Base-by-base conservation (phyloP, 2,888 invertebrate species). In the Cylindroiulus punctatus region DNA sequence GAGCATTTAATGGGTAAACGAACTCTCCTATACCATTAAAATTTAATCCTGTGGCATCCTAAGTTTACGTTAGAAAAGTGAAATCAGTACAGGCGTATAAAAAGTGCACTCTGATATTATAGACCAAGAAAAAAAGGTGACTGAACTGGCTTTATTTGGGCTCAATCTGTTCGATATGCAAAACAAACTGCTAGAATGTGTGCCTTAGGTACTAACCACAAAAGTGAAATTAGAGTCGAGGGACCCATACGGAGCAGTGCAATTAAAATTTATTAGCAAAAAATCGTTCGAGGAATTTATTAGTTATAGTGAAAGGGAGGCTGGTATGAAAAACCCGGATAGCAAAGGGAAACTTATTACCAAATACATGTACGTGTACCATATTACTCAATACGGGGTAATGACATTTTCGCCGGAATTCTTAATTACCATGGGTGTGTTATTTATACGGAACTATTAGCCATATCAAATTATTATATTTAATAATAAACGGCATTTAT, bases 201-300 rank as follows among this genome's bases (percentile, higher is more conserved):
- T 65, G 65, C 65, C 65, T 22, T 22, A 65, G 65, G 65, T 65
- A 26, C 26, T 65, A 65, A 65, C 65, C 65, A 26, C 65, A 65
- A 65, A 65, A 65, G 65, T 65, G 65, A 65, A 65, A 65, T 65
- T 65, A 65, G 65, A 26, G 65, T 65, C 65, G 65, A 65, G 65
- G 65, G 65, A 65, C 65, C n/a, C 65, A 65, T 65, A 65, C 26
- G 65, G 65, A 65, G 65, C 22, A 26, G 22, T 5, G 65, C 65
- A 65, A 65, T 65, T 65, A 65, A 65, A 65, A 65, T 22, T 65
- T 65, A 65, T 26, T 65, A 65, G 65, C 65, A 65, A 65, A 65
- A 65, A 65, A 36, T 36, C 52, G n/a, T 8, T 65, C 22, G 22
- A 65, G 65, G 65, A 22, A 65, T 65, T 65, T 65, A 65, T 65